Percentiles rank a stretch among this genome's conserved stretches.
These are phyloP conservation scores for Stichodactyla mertensii DNA, from an alignment of 64 coral and sea anemone species.

Conservation along the genomic window DNA sequence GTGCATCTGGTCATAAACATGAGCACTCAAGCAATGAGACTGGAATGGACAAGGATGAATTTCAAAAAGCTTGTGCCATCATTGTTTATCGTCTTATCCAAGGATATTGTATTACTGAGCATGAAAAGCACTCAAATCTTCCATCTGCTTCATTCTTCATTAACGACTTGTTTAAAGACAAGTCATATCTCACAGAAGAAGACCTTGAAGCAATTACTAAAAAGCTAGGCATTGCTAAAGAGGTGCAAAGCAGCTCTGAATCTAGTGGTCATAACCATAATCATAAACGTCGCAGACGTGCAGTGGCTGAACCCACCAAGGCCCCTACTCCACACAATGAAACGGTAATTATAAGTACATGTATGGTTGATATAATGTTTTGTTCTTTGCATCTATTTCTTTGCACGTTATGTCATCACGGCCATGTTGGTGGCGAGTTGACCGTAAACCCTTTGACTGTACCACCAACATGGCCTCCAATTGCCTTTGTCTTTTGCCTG, in stretches of 20 bases:
- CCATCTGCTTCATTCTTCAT: constrained; percentile 68
- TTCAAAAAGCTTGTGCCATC: constrained; percentile 65
- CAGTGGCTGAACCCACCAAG: background rate
- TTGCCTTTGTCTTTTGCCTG: no score
- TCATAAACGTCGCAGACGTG: constrained; percentile 30
- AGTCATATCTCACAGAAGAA: constrained; percentile 34
- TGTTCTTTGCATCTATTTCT: no score
- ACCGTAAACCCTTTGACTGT: no score
- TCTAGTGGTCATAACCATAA: constrained; percentile 24
- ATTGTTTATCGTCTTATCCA: constrained; percentile 62
- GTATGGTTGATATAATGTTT: no score
- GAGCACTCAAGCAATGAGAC: background rate
- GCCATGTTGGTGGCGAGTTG: no score
- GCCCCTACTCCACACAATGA: constrained; percentile 18
- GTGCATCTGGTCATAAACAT: background rate
- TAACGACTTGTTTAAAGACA: constrained; percentile 48
- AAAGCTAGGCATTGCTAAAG: constrained; percentile 46
- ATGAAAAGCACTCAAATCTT: constrained; percentile 10
- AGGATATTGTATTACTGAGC: constrained; percentile 69
- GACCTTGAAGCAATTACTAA: constrained; percentile 34
- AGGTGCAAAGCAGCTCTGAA: background rate
- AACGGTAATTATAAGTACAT: background rate
- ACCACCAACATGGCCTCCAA: no score
- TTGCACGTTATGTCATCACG: no score
- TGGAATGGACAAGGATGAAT: constrained; percentile 55